Conservation (phyloP, 2,113 vertebrate species). For the Archilochus colubris region DNA sequence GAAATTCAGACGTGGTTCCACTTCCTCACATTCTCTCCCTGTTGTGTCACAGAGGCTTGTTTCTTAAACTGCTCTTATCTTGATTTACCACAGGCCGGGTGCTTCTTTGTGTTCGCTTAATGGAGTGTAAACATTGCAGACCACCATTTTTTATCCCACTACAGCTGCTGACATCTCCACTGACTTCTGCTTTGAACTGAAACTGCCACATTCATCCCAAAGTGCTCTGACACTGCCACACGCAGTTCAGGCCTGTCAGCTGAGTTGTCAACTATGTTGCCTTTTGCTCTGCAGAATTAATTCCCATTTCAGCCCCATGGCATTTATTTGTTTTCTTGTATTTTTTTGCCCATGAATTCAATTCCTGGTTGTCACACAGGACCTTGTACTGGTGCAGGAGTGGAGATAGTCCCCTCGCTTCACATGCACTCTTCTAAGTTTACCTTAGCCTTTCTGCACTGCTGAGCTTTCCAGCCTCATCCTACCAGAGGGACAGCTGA, state of each 20-base stretch:
- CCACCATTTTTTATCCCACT: background rate
- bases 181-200: background rate
- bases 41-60: background rate
- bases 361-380: background rate
- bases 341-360: background rate
- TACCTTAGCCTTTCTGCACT: background rate
- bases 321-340: background rate
- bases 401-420: background rate
- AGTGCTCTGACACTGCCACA: background rate
- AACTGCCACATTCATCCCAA: background rate
- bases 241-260: background rate
- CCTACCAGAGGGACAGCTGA: background rate
- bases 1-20: background rate
- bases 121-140: background rate
- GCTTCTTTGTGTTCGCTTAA: background rate
- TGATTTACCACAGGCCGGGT: background rate
- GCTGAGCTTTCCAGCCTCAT: background rate
- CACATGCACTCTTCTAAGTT: background rate
- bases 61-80: background rate
- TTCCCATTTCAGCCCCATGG: background rate
- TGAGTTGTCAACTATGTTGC: background rate
- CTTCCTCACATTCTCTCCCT: background rate
- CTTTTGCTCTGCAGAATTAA: background rate
- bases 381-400: accelerated
- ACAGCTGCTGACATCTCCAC: background rate